Evolutionary conservation across 2,888 invertebrate species (phyloP), one percentile per base, ranked within the genome.

Genomic region (Drosophila diplacantha): DNA sequence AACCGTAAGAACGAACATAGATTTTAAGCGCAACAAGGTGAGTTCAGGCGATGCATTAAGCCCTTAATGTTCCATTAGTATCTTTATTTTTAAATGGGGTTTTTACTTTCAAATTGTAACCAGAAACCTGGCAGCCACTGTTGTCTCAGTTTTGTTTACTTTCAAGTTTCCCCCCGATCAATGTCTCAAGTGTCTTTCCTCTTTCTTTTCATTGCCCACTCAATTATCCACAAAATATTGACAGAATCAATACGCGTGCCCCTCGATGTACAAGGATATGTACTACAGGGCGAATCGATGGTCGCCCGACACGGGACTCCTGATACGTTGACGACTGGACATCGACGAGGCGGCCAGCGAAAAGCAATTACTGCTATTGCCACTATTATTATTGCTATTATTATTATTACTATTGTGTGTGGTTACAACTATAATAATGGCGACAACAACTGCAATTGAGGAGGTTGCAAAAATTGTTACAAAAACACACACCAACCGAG

Each of bases 1-100:
- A 86, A 96, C 97, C 59, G 93, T 98, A 86, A 92, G 98, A 85
- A 98, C 98, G 79, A 99, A 99, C 89, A 98, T 99, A 89, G 97
- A 98, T 90, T 97, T 98, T 90, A 93, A 92, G 89, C 93, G 93
- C 87, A 89, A 90, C 85, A 89, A 89, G 88, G 89, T 89, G 68
- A 83, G 83, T 74, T 20, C 0, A 20, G 16, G 16, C 4, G 0
- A 14, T 11, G 1, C 20, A 14, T 14, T 12, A 5, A 37, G 4
- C 2, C 2, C 2, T 24, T 0, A 20, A 20, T 6, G 11, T 12
- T n/a, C 3, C 8, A 8, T n/a, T 11, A 37, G 1, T 20, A 37
- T 11, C 12, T 12, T 41, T 12, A 39, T 22, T 22, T 39, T 22
- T n/a, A 2, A 8, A 14, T 39, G 4, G 1, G 2, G 0, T 11